Conservation (phyloP, 2,888 invertebrate genomes). For the Himalopsyche kuldschensis region DNA sequence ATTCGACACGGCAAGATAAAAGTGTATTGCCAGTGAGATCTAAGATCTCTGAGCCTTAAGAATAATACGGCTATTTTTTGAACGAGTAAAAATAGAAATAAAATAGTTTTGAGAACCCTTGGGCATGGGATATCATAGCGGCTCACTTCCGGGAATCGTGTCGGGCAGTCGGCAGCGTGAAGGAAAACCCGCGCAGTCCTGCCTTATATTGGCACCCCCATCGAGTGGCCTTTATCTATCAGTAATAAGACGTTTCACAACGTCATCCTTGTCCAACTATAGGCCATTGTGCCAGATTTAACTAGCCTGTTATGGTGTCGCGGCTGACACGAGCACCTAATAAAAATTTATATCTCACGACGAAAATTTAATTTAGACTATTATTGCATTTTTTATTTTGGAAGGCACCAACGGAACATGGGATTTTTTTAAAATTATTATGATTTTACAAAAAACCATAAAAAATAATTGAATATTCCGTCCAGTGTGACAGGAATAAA, state of each 20-base stretch:
- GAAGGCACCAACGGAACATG: too few species aligned
- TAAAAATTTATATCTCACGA: not conserved
- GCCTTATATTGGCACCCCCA: constrained; percentile 30
- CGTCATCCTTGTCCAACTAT: constrained; percentile 29
- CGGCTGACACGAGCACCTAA: not conserved
- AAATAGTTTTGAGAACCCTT: not conserved
- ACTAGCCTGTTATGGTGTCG: constrained; percentile 5
- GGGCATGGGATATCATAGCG: not conserved
- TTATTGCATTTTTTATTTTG: too few species aligned
- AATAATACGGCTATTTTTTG: too few species aligned
- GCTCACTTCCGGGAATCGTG: constrained; percentile 32
- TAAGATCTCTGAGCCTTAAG: too few species aligned
- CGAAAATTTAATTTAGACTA: too few species aligned
- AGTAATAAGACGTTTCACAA: constrained; percentile 24
- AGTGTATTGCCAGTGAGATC: too few species aligned
- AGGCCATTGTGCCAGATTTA: constrained; percentile 15
- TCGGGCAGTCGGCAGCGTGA: not conserved
- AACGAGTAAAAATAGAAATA: too few species aligned
- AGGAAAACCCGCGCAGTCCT: constrained; percentile 12
- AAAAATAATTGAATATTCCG: too few species aligned
- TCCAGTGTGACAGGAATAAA: too few species aligned
- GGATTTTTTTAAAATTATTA: too few species aligned
- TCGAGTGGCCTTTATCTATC: constrained; percentile 21
- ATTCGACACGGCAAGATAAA: too few species aligned
- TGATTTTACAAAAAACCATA: too few species aligned